These are phyloP conservation scores for Diachasma alloeum DNA, from an alignment of 1,140 invertebrate genomes.

Conservation along the genomic window DNA sequence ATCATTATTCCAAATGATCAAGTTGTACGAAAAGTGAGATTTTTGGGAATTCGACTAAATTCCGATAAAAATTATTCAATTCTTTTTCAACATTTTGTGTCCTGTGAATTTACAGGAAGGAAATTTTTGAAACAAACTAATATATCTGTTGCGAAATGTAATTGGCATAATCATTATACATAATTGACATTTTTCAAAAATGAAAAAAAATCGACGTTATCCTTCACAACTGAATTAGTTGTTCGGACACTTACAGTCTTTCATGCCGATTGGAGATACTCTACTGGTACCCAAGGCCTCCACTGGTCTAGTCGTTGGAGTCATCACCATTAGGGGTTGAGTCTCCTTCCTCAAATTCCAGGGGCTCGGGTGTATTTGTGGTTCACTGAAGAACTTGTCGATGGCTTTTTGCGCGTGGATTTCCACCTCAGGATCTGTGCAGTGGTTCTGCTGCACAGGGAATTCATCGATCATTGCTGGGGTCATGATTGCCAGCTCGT, in stretches of 20 bases:
- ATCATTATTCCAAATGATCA: too few species aligned
- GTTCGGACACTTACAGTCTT: slow-evolving; percentile 5
- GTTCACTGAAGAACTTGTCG: slow-evolving; percentile 64
- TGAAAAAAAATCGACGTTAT: too few species aligned
- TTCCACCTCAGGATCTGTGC: slow-evolving; percentile 64
- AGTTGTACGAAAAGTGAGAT: too few species aligned
- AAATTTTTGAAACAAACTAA: too few species aligned
- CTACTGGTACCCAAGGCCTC: slow-evolving; percentile 25
- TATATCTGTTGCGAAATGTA: too few species aligned
- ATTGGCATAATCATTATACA: too few species aligned
- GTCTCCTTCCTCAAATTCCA: slow-evolving; percentile 40
- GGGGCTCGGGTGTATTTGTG: slow-evolving; percentile 67
- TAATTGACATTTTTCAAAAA: neutral
- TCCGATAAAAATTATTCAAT: too few species aligned
- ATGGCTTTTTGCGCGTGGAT: slow-evolving; percentile 66
- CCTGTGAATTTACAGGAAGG: too few species aligned
- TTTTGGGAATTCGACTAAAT: too few species aligned
- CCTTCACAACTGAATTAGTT: neutral
- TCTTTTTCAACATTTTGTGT: too few species aligned
- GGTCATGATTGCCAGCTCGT: slow-evolving; percentile 64
- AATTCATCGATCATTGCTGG: slow-evolving; percentile 68
- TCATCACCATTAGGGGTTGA: slow-evolving; percentile 31
- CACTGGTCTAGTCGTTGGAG: slow-evolving; percentile 25
- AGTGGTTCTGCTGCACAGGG: slow-evolving; percentile 61
- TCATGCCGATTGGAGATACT: slow-evolving; percentile 24